Conservation (phyloP, 2,113 vertebrate genomes). For the Hemiprocne comata region DNA sequence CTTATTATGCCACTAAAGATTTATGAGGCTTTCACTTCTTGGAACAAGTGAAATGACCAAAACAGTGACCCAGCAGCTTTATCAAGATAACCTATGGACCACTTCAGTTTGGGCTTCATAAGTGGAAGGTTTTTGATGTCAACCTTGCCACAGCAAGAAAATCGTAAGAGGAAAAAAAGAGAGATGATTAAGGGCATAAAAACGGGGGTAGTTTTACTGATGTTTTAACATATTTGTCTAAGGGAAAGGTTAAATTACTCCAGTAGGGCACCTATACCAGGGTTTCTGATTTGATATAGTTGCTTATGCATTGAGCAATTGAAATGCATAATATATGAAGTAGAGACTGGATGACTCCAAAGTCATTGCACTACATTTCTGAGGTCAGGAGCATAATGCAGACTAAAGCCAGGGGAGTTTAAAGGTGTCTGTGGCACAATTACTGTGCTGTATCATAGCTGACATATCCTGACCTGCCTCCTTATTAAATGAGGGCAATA, state of each 20-base stretch:
- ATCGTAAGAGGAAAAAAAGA: not conserved
- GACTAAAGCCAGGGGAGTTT: not conserved
- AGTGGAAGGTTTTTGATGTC: not conserved
- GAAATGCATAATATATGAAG: not conserved
- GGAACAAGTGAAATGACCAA: slow-evolving; percentile 19
- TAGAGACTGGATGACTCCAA: not conserved
- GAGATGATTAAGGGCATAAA: not conserved
- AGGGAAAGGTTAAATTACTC: not conserved
- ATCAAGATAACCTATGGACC: slow-evolving; percentile 1
- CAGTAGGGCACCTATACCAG: not conserved
- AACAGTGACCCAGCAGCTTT: slow-evolving; percentile 25
- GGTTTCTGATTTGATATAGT: not conserved
- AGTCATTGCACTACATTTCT: not conserved
- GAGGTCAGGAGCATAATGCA: not conserved
- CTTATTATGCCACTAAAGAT: slow-evolving; percentile 22
- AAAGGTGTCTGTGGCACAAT: not conserved
- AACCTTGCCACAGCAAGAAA: not conserved
- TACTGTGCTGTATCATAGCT: not conserved
- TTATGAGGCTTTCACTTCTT: slow-evolving; percentile 23
- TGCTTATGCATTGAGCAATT: not conserved
- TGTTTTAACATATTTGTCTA: not conserved
- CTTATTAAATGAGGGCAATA: not conserved
- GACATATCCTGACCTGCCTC: not conserved
- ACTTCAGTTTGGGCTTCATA: not conserved
- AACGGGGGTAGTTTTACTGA: not conserved